phyloP scores from a whole-genome alignment of 2,113 vertebrate genomes.

The Cisticola juncidis region DNA sequence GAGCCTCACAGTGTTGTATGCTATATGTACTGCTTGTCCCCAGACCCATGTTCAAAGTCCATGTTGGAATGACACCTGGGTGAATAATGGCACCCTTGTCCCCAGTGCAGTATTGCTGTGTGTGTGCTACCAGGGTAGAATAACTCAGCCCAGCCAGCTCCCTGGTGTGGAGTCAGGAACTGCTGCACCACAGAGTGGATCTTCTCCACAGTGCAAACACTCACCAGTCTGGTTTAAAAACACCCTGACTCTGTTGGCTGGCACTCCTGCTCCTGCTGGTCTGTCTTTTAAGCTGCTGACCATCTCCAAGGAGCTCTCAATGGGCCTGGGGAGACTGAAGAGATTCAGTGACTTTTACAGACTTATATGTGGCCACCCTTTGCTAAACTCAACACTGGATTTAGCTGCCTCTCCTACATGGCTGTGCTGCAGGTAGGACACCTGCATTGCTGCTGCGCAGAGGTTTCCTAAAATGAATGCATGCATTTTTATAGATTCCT shows the following conservation, averaged over 20 bases:
- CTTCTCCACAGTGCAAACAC: neutral
- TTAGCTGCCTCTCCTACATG: neutral
- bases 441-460: neutral
- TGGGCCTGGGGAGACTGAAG: neutral
- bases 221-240: neutral
- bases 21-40: neutral
- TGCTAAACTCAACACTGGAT: neutral
- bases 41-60: neutral
- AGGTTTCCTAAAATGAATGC: neutral
- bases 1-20: neutral
- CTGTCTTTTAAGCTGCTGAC: neutral
- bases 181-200: neutral
- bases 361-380: neutral
- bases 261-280: neutral
- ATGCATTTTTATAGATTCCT: neutral
- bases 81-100: neutral
- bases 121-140: neutral
- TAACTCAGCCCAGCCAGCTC: neutral
- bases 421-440: neutral
- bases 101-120: neutral
- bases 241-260: neutral
- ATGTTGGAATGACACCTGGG: neutral
- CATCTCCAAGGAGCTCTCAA: neutral
- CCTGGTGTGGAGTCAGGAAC: neutral
- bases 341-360: neutral